Evolutionary conservation across 2,113 vertebrate species (phyloP).

Genomic region (Promerops cafer): DNA sequence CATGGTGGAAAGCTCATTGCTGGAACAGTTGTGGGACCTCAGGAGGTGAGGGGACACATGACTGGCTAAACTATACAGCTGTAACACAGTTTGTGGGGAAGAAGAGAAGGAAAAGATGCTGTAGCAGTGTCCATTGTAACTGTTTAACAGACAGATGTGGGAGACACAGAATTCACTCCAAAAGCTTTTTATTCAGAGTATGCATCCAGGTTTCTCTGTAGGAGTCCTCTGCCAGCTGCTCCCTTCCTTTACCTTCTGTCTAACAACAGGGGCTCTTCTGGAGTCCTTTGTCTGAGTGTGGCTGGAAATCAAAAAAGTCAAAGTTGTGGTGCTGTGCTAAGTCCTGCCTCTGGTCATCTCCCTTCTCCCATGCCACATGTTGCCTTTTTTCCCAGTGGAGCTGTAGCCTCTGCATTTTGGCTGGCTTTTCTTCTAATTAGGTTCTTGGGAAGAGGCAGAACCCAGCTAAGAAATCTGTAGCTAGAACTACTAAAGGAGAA

Average conservation of each 20-base stretch:
- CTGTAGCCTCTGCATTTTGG: background rate
- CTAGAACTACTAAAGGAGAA: background rate
- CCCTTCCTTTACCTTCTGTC: background rate
- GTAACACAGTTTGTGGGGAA: background rate
- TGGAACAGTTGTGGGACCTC: background rate
- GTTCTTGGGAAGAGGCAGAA: background rate
- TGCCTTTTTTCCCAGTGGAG: background rate
- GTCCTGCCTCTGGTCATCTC: background rate
- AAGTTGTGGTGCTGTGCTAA: background rate
- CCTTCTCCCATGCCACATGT: background rate
- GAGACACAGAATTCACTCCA: background rate
- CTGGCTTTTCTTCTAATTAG: background rate
- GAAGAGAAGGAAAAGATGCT: background rate
- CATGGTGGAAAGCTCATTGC: background rate
- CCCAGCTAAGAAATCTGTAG: background rate
- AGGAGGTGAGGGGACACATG: background rate
- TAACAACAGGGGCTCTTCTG: background rate
- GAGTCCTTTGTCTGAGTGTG: background rate
- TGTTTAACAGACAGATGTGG: background rate
- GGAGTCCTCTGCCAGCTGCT: background rate
- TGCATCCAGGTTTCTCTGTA: background rate
- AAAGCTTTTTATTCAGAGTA: background rate
- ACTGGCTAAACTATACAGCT: background rate
- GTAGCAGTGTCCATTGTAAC: background rate
- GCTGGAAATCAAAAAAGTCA: background rate